These are phyloP conservation scores for Spea bombifrons DNA, from an alignment of 2,113 vertebrate genomes.

Conservation along the genomic window DNA sequence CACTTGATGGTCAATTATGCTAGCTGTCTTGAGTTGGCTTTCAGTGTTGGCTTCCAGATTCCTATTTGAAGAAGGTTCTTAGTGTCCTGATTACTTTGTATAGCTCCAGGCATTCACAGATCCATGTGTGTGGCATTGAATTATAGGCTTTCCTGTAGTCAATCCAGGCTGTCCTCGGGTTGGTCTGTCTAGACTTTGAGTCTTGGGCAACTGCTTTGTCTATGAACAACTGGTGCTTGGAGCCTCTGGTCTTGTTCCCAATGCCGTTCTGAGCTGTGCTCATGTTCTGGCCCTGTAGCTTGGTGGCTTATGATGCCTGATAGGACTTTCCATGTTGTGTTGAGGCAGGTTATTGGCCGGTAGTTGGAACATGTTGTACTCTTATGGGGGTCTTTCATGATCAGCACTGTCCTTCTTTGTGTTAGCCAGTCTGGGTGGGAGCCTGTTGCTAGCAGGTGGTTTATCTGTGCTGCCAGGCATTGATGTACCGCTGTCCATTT, in stretches of 20 bases:
- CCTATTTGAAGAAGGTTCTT: background rate
- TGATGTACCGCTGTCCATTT: too few species aligned
- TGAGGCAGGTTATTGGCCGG: conserved; percentile 6
- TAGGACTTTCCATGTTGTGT: background rate
- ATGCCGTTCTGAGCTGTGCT: background rate
- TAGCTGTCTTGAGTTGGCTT: too few species aligned
- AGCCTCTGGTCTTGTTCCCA: background rate
- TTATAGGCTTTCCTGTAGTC: background rate
- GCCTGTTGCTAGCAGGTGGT: background rate
- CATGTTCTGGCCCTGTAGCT: background rate
- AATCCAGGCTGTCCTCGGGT: background rate
- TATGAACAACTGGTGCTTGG: background rate
- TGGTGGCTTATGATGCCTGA: conserved; percentile 10
- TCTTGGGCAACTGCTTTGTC: background rate
- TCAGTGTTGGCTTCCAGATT: too few species aligned
- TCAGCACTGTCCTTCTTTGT: too few species aligned
- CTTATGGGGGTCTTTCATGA: background rate
- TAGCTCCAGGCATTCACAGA: too few species aligned
- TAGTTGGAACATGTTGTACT: background rate
- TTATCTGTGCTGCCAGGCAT: background rate
- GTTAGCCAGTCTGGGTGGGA: background rate
- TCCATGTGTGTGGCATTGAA: conserved; percentile 4
- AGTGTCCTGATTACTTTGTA: background rate
- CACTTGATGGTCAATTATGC: too few species aligned
- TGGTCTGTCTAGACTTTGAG: background rate